These are phyloP conservation scores for Pelobates fuscus DNA, from an alignment of 2,113 vertebrate species.

Conservation along the genomic window DNA sequence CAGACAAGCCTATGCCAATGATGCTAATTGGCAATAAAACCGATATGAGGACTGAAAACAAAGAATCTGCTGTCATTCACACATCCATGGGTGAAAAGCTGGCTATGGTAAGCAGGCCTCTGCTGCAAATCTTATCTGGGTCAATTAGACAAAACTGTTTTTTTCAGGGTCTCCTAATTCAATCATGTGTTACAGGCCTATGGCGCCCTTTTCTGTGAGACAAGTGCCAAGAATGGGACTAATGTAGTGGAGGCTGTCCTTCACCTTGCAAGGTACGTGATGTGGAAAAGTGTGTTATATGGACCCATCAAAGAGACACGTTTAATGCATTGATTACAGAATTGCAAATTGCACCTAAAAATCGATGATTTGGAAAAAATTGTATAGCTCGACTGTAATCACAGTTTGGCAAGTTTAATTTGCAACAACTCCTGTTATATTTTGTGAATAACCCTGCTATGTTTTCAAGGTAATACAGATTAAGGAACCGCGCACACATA, in stretches of 20 bases:
- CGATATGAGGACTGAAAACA: constrained; percentile 57
- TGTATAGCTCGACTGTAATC: too few relatives aligned
- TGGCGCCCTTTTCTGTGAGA: constrained; percentile 72
- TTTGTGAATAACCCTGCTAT: too few relatives aligned
- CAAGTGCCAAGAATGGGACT: constrained; percentile 73
- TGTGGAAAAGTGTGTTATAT: background rate
- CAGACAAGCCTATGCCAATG: constrained; percentile 55
- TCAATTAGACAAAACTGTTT: background rate
- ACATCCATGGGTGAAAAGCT: constrained; percentile 65
- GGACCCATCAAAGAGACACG: too few relatives aligned
- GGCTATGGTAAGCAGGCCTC: constrained; percentile 58
- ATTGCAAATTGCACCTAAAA: too few relatives aligned
- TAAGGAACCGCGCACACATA: too few relatives aligned
- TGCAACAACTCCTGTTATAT: too few relatives aligned
- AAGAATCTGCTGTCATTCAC: constrained; percentile 53
- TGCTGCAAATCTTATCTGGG: too few relatives aligned
- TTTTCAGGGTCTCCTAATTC: background rate
- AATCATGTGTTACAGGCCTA: constrained; percentile 62
- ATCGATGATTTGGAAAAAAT: too few relatives aligned
- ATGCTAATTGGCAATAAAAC: constrained; percentile 74
- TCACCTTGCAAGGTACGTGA: constrained; percentile 65
- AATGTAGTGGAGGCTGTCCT: constrained; percentile 66
- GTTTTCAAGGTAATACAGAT: too few relatives aligned
- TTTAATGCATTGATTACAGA: too few relatives aligned
- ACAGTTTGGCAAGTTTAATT: too few relatives aligned